These are phyloP conservation scores for Trematomus loennbergii DNA, from an alignment of 2,113 vertebrate species.

Conservation along the genomic window DNA sequence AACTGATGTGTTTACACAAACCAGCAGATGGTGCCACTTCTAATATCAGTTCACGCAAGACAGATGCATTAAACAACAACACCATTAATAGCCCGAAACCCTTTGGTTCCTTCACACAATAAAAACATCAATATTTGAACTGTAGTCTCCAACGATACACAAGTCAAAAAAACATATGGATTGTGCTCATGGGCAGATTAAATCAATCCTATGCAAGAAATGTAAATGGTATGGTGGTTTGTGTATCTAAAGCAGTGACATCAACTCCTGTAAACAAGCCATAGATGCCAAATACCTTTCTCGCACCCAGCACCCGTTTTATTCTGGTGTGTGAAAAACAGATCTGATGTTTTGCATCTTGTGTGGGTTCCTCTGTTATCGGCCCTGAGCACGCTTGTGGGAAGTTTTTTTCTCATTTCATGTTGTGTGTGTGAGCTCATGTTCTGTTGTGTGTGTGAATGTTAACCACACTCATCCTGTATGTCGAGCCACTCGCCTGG, in stretches of 20 bases:
- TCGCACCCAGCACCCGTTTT: slow-evolving; percentile 21
- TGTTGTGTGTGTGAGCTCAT: slow-evolving; percentile 28
- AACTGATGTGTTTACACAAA: slow-evolving; percentile 57
- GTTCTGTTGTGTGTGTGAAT: slow-evolving; percentile 50
- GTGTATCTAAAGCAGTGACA: not conserved
- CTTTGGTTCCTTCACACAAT: not conserved
- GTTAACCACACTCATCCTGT: slow-evolving; percentile 84
- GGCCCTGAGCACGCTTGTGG: slow-evolving; percentile 55
- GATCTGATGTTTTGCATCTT: slow-evolving; percentile 66
- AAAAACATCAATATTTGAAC: slow-evolving; percentile 40
- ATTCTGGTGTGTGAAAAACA: slow-evolving; percentile 67
- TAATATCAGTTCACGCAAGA: slow-evolving; percentile 51
- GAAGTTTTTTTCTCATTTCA: slow-evolving; percentile 51
- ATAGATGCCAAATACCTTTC: slow-evolving; percentile 19
- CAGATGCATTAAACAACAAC: not conserved
- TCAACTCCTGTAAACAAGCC: slow-evolving; percentile 35
- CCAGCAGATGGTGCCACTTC: slow-evolving; percentile 74
- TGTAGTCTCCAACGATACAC: slow-evolving; percentile 9
- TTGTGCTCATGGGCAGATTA: not conserved
- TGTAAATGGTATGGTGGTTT: not conserved
- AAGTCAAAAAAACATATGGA: not conserved
- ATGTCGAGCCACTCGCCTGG: slow-evolving; percentile 82
- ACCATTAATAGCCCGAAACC: too few relatives aligned
- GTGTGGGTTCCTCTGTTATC: slow-evolving; percentile 65
- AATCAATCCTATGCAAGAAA: not conserved